These are phyloP conservation scores for Epistrophella euchroma DNA, from an alignment of 2,888 invertebrate genomes.

Conservation along the genomic window DNA sequence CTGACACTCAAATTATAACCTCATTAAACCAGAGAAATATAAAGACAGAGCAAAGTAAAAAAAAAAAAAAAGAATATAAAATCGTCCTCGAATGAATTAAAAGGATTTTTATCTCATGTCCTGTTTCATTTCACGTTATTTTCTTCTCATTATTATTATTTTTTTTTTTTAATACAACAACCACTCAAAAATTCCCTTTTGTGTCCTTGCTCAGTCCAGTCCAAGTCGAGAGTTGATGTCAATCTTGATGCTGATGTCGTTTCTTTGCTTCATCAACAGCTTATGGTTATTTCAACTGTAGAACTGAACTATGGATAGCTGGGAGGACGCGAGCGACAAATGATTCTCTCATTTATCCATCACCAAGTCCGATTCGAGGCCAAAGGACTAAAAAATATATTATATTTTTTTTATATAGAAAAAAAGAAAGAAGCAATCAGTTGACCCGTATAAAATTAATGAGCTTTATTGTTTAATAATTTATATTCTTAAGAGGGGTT, in stretches of 20 bases:
- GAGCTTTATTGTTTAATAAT: constrained; percentile 75
- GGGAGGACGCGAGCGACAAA: constrained; percentile 38
- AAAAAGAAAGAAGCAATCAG: constrained; percentile 65
- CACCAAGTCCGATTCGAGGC: constrained; percentile 32
- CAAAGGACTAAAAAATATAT: background rate
- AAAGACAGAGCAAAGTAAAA: constrained; percentile 13
- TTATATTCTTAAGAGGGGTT: constrained; percentile 62
- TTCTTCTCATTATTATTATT: constrained; percentile 21
- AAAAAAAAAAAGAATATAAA: background rate
- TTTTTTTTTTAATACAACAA: constrained; percentile 40
- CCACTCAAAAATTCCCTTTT: constrained; percentile 74
- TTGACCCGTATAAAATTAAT: constrained; percentile 76
- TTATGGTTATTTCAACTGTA: constrained; percentile 24
- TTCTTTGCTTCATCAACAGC: background rate
- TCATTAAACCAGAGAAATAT: constrained; percentile 51
- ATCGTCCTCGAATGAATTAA: constrained; percentile 64
- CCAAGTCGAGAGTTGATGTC: constrained; percentile 54
- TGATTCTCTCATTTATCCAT: constrained; percentile 11
- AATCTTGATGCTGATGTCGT: constrained; percentile 38
- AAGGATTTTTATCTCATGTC: constrained; percentile 73
- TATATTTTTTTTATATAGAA: background rate
- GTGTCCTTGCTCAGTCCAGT: constrained; percentile 22
- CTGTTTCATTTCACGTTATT: constrained; percentile 54
- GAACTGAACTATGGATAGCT: background rate
- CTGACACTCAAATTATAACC: constrained; percentile 76